Evolutionary conservation across 2,797 vertebrate species (phyloP).

Genomic region (Lateolabrax maculatus): DNA sequence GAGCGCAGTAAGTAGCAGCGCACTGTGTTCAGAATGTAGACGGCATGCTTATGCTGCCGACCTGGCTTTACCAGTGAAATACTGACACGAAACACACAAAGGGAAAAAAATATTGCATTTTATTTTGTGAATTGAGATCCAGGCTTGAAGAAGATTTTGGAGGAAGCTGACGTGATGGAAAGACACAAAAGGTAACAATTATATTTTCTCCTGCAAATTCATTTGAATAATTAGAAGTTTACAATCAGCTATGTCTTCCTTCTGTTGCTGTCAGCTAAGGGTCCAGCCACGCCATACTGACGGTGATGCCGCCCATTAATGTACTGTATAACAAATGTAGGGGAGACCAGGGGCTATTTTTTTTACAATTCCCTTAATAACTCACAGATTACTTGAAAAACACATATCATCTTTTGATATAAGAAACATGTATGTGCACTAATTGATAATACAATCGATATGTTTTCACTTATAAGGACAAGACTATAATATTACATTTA

Average conservation of each 20-base stretch:
- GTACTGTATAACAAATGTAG: neutral
- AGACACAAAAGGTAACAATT: conserved; percentile 39
- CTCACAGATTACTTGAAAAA: too few species aligned
- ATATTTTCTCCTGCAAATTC: neutral
- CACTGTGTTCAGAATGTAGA: conserved; percentile 23
- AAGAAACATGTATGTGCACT: too few species aligned
- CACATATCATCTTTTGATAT: too few species aligned
- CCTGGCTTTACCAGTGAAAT: neutral
- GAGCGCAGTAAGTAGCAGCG: conserved; percentile 7
- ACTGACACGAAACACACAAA: neutral
- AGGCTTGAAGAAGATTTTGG: conserved; percentile 2
- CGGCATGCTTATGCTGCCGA: conserved; percentile 11
- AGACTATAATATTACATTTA: too few species aligned
- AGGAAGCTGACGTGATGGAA: neutral
- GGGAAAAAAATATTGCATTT: neutral
- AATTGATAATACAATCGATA: too few species aligned
- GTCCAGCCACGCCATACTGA: neutral
- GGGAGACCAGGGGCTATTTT: too few species aligned
- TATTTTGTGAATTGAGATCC: neutral
- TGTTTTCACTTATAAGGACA: too few species aligned
- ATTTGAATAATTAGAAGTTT: conserved; percentile 9
- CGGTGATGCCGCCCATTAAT: neutral
- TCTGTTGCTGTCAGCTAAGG: neutral
- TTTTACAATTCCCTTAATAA: too few species aligned
- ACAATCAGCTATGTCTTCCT: neutral